These are phyloP conservation scores for Gymnocephalus cernua DNA, from an alignment of 2,113 vertebrate genomes.

Conservation along the genomic window DNA sequence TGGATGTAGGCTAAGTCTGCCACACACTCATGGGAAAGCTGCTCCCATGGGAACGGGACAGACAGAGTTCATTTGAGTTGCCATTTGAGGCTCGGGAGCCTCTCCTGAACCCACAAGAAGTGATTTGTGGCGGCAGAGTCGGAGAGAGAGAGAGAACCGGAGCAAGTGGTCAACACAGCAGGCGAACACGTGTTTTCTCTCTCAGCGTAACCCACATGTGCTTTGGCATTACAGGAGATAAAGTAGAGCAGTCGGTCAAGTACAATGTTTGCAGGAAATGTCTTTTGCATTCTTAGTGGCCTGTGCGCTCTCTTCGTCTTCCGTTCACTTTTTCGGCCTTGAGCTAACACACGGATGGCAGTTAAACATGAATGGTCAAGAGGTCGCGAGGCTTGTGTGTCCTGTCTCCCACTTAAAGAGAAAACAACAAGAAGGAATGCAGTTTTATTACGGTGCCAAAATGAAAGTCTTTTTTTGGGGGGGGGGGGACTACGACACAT, in stretches of 20 bases:
- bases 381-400: conserved; percentile 35
- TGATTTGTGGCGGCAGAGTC: conserved; percentile 66
- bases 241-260: conserved; percentile 6
- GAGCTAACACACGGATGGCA: conserved; percentile 28
- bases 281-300: not conserved
- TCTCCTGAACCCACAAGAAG: conserved; percentile 43
- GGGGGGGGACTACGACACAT: not conserved
- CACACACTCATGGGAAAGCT: conserved; percentile 55
- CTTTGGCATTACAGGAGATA: not conserved
- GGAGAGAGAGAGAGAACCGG: conserved; percentile 2
- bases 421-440: conserved; percentile 56
- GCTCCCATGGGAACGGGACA: conserved; percentile 42
- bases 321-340: conserved; percentile 24
- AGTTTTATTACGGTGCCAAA: not conserved
- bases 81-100: conserved; percentile 39
- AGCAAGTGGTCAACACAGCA: conserved; percentile 59
- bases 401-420: conserved; percentile 10
- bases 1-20: conserved; percentile 3
- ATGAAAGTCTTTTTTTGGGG: not conserved
- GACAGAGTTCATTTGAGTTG: conserved; percentile 44
- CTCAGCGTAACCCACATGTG: conserved; percentile 48
- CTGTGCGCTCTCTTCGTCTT: not conserved
- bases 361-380: conserved; percentile 57
- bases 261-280: not conserved
- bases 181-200: conserved; percentile 65